These are phyloP conservation scores for Equus przewalskii DNA, from an alignment of 2,113 vertebrate genomes.

Conservation along the genomic window DNA sequence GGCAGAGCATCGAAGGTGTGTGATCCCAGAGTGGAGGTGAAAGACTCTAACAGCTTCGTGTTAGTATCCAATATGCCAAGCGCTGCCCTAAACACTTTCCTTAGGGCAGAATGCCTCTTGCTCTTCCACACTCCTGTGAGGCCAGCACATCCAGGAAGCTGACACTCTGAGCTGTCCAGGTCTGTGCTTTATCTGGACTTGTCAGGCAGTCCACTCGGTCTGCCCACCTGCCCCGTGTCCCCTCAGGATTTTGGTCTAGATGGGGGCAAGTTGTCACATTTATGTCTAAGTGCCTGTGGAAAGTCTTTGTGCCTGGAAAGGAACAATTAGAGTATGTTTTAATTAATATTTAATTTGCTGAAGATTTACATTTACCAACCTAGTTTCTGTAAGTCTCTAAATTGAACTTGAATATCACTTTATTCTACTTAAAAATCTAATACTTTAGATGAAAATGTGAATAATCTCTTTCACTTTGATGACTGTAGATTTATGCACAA, in stretches of 20 bases:
- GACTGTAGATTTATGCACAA: not conserved
- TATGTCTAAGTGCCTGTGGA: not conserved
- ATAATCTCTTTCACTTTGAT: not conserved
- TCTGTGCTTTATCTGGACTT: not conserved
- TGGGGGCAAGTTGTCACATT: not conserved
- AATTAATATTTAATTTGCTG: not conserved
- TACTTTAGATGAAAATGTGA: not conserved
- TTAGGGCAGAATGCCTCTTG: not conserved
- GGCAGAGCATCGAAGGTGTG: not conserved
- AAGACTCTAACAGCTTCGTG: rapidly evolving
- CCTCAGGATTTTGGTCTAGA: not conserved
- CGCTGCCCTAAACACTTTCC: not conserved
- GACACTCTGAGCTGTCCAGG: not conserved
- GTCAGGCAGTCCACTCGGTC: not conserved
- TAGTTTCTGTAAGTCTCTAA: not conserved
- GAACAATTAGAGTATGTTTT: not conserved
- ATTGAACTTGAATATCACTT: not conserved
- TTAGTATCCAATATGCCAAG: not conserved
- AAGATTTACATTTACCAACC: too few relatives aligned
- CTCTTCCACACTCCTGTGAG: not conserved
- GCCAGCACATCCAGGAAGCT: too few relatives aligned
- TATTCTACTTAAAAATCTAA: not conserved
- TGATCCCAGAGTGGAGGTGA: rapidly evolving
- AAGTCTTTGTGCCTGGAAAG: not conserved
- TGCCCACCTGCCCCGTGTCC: not conserved